These are phyloP conservation scores for Aphodius granarius DNA, from an alignment of 2,888 invertebrate species.

Conservation along the genomic window DNA sequence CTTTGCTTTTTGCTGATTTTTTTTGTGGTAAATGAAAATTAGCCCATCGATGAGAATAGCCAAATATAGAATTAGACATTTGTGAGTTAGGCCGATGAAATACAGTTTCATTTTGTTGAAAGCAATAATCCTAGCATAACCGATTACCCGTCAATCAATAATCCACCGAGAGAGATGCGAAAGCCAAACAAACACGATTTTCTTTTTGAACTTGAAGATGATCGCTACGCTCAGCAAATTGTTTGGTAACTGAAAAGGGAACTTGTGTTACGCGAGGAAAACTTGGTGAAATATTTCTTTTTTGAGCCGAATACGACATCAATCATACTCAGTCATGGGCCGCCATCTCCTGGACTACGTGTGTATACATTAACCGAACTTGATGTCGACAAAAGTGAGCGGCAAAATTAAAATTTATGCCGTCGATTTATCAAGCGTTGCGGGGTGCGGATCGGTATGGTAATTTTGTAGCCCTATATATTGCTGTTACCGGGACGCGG, in stretches of 20 bases:
- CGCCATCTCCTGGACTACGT: background rate
- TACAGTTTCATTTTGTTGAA: background rate
- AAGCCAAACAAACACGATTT: background rate
- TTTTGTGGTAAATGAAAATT: too few relatives aligned
- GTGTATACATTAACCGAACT: constrained; percentile 14
- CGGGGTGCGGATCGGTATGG: background rate
- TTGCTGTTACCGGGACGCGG: background rate
- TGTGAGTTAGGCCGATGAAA: too few relatives aligned
- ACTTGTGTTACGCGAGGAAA: background rate
- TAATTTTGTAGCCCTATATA: background rate
- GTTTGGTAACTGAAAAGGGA: background rate
- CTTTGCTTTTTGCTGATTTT: too few relatives aligned
- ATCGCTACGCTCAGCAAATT: background rate
- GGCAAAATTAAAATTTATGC: constrained; percentile 9
- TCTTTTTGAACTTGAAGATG: background rate
- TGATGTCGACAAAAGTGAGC: constrained; percentile 1
- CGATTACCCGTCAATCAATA: background rate
- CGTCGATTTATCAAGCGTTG: background rate
- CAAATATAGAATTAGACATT: too few relatives aligned
- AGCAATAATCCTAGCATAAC: background rate
- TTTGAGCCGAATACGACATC: constrained; percentile 15
- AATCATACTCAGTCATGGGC: constrained; percentile 21
- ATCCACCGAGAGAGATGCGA: background rate
- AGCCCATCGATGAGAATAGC: too few relatives aligned
- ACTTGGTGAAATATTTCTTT: constrained; percentile 18